Evolutionary conservation across 2,888 invertebrate genomes (phyloP), one percentile per base, ranked within the genome.

Genomic region (Crepidodera aurea): DNA sequence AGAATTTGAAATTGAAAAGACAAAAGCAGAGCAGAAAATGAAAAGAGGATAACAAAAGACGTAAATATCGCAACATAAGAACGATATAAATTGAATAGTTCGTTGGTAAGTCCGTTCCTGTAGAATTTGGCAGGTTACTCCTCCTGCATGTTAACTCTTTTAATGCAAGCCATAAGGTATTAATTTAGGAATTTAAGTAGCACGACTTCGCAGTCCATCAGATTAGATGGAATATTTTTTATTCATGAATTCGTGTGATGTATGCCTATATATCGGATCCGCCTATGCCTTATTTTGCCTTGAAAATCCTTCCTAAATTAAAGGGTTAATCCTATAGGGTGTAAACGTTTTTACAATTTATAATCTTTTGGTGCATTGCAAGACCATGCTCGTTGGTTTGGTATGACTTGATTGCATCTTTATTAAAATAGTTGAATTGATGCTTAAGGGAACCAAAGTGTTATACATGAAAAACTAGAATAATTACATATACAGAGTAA

Each of bases 311-410:
- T 10, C n/a, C 1, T 34, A 48, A 56, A 56, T 56, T 56, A 46
- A 56, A 56, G 56, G 56, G 56, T 56, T 56, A 56, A 34, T 40
- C 54, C 19, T 12, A n/a, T 53, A 34, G 54, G 54, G 54, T 54
- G 54, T 15, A 5, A 54, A 44, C 53, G 16, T 7, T 27, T 54
- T 42, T 27, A 54, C 42, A 42, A 54, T 32, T 42, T 54, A 54
- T 54, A 54, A 54, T 54, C 54, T 54, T 44, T 29, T 10, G 29
- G 18, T 15, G 13, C n/a, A 42, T 42, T 54, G 54, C 54, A 10
- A 12, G 54, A 40, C 15, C 48, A 48, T 48, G 48, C 10, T 40
- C 10, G 34, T 34, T 34, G 34, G 12, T 16, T 1, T 15, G 48
- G 4, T 27, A 48, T 48, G 48, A 48, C 48, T 48, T 48, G 48